Evolutionary conservation across 2,888 invertebrate genomes (phyloP), one percentile per base, ranked within the genome.

Genomic region (Anoncus sp.): DNA sequence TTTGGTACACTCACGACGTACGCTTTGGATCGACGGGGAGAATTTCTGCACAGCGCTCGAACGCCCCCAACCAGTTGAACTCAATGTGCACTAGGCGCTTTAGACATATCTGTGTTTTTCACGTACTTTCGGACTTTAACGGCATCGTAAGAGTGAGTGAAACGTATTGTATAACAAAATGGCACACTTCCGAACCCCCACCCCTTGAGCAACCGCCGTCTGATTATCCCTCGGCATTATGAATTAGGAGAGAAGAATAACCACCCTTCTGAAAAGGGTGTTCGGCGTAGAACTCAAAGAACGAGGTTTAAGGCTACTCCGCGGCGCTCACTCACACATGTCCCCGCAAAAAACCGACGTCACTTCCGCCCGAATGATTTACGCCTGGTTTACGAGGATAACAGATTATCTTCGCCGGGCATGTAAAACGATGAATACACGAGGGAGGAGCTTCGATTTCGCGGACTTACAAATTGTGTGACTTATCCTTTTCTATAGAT

Each of bases 201-300:
- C 31, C 65, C 70, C 65, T 35, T 27, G 18, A 59, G 65, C 53
- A 45, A 71, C 53, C 24, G 70, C 7, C 16, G 51, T 24, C 43
- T 24, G 71, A 76, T 76, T 71, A 76, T 76, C 71, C 76, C 51
- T 51, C 10, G 59, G 71, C 51, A 76, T 71, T 76, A 47, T 53
- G 71, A 60, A 66, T 76, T 66, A 47, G 49, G 43, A 38, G 38
- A 38, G 45, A 62, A 22, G 43, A 22, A 20, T 12, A 38, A 20
- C 40, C 18, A 20, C 45, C 2, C 1, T 65, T 65, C 24, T 40
- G 65, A 65, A 65, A 49, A 65, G 65, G 65, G 51, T 51, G 22
- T 35, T 18, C 35, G 35, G 16, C 16, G 35, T n/a, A 18, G 47
- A 49, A 59, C 47, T 27, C 16, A 47, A 38, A 35, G 71, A 43